Base-by-base conservation (phyloP, 1,140 invertebrate species). In the Nixonia krombeini region DNA sequence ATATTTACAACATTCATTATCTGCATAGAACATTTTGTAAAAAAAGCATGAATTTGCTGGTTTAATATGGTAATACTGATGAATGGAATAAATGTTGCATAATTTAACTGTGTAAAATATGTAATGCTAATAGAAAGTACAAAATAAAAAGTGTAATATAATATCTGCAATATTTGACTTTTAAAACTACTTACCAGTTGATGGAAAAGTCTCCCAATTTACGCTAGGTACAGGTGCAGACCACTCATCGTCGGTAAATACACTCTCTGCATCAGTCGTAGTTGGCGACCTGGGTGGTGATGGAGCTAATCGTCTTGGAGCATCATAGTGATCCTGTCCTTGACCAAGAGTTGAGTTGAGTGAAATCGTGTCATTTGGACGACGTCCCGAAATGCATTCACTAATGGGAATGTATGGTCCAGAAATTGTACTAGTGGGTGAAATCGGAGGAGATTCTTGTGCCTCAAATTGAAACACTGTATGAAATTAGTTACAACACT, bases 361-460 rank as follows among this genome's bases (percentile, higher is more conserved):
- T 18, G 82, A 85, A 52, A 78, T 83, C 12, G 76, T 81, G 38
- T 85, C 82, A 37, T 78, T 82, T 1, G 87, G 81, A 6, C 90
- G 89, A 56, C 88, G 89, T 33, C 96, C 96, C 46, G 95, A 95
- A 61, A 94, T 92, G 80, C 96, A 97, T 81, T 96, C 94, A 51
- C 93, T 96, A 64, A 94, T 91, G 16, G 91, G 89, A 83, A 94
- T 94, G 72, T 94, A 94, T 0, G 92, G 91, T 2, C 90, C 90
- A 2, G 90, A 89, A 18, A 87, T 87, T 16, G 86, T 87, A 61
- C 88, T 89, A 9, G 85, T 81, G 1, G 87, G 87, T 15, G 87
- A 87, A 63, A 86, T 83, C 4, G 88, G 88, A n/a, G 89, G 88
- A 8, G 88, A 89, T 56, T 89, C 88, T 78, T 87, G 84, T 0